Base-by-base conservation (phyloP, 1,140 invertebrate species). In the Pogonognathellus flavescens region DNA sequence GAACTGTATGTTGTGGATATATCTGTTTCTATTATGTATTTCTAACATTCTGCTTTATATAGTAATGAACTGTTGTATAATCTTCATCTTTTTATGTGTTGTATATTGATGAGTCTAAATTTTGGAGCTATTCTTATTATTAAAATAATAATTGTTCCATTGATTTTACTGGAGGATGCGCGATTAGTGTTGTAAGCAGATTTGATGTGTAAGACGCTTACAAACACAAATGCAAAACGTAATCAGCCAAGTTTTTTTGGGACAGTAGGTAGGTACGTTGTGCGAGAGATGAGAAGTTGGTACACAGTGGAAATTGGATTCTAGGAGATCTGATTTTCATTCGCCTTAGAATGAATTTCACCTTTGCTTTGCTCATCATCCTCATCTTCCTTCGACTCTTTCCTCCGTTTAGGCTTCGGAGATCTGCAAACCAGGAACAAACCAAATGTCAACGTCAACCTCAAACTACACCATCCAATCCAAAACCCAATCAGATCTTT, bases 371-470 rank as follows among this genome's bases (percentile, higher is more conserved):
- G 25, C 25, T 76, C 53, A 57, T 57, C 70, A 76, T 76, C 70
- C 70, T 76, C 70, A 76, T 76, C 70, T 76, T 76, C 70, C 49
- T 49, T 76, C 11, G 84, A 85, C 57, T 85, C 84, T 82, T 85
- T 85, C 84, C 84, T 55, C 60, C 84, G 52, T 66, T 85, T 85
- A 76, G 84, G 76, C 76, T 85, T 85, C 59, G 84, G 84, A 66
- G 84, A 85, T 85, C 84, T 85, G 84, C 20, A 85, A 85, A 82
- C 72, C 70, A 55, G 80, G 76, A 59, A 85, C 60, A 85, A 53
- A 80, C 70, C 70, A 76, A 76, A 76, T 76, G 70, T 76, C 70
- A 76, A 76, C 70, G 31, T 76, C 70, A 76, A 76, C 70, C 70
- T 82, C 52, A 82, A 82, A 82, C 80, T 57, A 57, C 22, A 55